phyloP scores from a whole-genome alignment of 2,797 vertebrate species.

The Oreochromis mossambicus region DNA sequence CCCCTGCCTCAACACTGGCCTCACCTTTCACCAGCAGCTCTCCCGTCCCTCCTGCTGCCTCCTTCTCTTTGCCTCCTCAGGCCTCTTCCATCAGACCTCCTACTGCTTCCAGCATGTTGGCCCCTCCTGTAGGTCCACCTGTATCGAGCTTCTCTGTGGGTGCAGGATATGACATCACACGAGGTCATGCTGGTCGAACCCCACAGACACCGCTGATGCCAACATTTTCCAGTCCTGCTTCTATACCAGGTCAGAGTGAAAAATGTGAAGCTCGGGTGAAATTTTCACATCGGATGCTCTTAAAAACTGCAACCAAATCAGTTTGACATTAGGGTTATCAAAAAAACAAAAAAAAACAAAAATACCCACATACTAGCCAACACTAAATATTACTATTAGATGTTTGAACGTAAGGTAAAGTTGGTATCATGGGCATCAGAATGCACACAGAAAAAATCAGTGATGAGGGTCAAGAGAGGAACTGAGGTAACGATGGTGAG shows the following conservation, averaged over 20 bases:
- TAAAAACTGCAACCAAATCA: not conserved
- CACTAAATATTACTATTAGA: not conserved
- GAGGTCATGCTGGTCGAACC: slow-evolving; percentile 90
- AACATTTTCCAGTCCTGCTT: slow-evolving; percentile 78
- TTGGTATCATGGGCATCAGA: not conserved
- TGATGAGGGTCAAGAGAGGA: not conserved
- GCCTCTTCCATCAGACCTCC: slow-evolving; percentile 42
- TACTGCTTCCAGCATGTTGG: slow-evolving; percentile 34
- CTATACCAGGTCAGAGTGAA: slow-evolving; percentile 77
- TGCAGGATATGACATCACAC: slow-evolving; percentile 88
- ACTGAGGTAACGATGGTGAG: not conserved
- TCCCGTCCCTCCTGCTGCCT: slow-evolving; percentile 10
- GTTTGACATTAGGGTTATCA: not conserved
- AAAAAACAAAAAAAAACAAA: not conserved
- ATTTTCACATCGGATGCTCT: not conserved
- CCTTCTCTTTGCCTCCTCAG: slow-evolving; percentile 34
- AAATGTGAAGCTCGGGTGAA: not conserved
- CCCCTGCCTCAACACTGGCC: slow-evolving; percentile 27
- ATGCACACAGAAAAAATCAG: not conserved
- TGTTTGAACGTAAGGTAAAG: accelerated
- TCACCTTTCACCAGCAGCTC: slow-evolving; percentile 36
- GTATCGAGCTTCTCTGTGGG: slow-evolving; percentile 80
- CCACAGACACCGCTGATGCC: slow-evolving; percentile 95
- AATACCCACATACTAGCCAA: not conserved
- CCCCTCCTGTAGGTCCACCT: slow-evolving; percentile 79